These are phyloP conservation scores for Sinosuthora webbiana DNA, from an alignment of 2,113 vertebrate species.

Conservation along the genomic window DNA sequence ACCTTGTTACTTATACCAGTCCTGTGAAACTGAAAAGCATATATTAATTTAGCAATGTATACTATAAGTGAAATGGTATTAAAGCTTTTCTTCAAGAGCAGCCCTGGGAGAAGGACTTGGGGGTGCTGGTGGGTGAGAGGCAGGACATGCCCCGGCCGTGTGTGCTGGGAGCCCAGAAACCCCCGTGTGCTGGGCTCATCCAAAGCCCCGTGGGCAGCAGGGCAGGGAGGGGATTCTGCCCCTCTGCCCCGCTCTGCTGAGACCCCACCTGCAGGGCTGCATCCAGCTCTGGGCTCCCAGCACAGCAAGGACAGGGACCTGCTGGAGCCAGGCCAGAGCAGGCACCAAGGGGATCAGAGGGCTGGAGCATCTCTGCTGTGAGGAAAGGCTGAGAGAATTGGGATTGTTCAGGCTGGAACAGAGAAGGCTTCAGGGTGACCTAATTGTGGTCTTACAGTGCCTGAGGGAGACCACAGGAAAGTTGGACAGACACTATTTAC, in stretches of 20 bases:
- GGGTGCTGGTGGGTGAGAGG: neutral
- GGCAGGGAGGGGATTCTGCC: neutral
- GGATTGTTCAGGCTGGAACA: fast-evolving
- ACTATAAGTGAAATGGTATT: neutral
- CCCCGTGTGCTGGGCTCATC: neutral
- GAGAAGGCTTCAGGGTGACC: fast-evolving
- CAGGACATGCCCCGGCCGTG: neutral
- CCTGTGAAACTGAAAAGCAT: neutral
- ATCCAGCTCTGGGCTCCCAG: neutral
- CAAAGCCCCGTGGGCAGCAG: neutral
- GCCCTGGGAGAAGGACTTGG: neutral
- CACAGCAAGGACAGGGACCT: neutral
- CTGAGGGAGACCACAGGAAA: neutral
- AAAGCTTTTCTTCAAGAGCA: neutral
- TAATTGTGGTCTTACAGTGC: fast-evolving
- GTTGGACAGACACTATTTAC: neutral
- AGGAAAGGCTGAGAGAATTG: neutral
- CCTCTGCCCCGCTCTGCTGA: neutral
- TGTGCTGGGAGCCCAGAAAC: neutral
- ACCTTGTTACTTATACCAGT: neutral
- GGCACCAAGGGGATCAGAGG: neutral
- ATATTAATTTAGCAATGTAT: neutral
- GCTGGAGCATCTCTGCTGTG: neutral
- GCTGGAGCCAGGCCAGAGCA: neutral
- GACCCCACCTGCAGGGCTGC: neutral